A percentile compares a stretch with the other conserved stretches of the same genome.
Evolutionary conservation across 2,797 vertebrate genomes (phyloP).

Genomic region (Sarcophilus harrisii): DNA sequence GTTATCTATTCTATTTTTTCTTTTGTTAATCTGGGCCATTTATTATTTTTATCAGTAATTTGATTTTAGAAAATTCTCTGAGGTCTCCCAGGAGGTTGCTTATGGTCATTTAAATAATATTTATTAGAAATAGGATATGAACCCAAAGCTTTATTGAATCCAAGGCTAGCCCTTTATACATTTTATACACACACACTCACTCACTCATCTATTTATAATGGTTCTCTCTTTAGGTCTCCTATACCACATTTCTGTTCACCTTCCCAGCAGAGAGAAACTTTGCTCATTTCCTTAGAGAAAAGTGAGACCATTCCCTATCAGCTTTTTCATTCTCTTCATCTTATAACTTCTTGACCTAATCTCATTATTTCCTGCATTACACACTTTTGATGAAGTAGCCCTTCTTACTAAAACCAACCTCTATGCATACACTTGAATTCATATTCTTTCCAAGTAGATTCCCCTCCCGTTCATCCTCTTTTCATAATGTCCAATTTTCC

Average conservation of each 20-base stretch:
- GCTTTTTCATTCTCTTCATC: neutral
- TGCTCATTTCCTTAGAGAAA: too few relatives aligned
- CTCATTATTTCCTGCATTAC: neutral
- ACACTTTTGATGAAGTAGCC: neutral
- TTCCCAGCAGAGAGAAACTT: too few relatives aligned
- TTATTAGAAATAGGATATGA: neutral
- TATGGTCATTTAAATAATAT: neutral
- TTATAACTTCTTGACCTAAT: neutral
- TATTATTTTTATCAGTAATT: neutral
- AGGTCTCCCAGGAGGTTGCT: neutral
- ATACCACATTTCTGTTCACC: neutral
- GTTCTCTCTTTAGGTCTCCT: neutral
- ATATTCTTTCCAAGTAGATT: neutral
- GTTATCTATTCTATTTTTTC: neutral
- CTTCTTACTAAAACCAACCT: neutral
- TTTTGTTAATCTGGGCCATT: neutral
- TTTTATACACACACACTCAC: neutral
- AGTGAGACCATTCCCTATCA: neutral
- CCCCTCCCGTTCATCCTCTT: neutral
- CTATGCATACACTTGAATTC: neutral
- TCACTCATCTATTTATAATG: neutral
- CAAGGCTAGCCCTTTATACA: neutral
- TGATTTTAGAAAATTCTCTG: neutral
- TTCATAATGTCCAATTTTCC: neutral
- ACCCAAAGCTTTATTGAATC: neutral